Base-by-base conservation (phyloP, 2,113 vertebrate species). In the Eurypyga helias region DNA sequence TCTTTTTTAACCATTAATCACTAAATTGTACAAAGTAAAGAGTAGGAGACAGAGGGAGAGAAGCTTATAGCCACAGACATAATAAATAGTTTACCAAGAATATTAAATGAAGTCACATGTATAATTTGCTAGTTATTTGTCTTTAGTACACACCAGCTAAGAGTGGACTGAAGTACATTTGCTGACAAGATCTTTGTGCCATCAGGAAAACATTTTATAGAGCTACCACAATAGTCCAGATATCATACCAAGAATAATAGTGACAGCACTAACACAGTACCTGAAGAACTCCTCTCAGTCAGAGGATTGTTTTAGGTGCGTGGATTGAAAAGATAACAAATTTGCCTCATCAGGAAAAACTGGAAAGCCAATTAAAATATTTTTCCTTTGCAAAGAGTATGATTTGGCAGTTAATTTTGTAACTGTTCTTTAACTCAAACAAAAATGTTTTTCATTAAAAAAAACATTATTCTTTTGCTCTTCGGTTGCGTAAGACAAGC, bases 341-440 rank as follows among this genome's bases (percentile, higher is more conserved):
- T 94, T 75, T 92, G 31, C 66, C 66, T 80, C 75, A 94, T 87
- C 87, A 83, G 87, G 92, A 95, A 83, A 93, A 90, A 75, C 72
- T 6, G 83, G 90, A 95, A 94, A 92, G 91, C 94, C 94, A 98
- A 93, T 97, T 95, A 95, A 97, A 98, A 95, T 93, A 96, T 95
- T 98, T 97, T 95, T 83, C 46, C 89, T 85, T 82, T 82, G 60
- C 46, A 77, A 78, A 93, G 91, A 80, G 45, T 54, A 46, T 96
- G 86, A 96, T 97, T 94, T 98, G 94, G 93, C 95, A 97, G 87
- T 83, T 94, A 79, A 90, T 88, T 96, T 87, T 96, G 75, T 48
- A 90, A 95, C 88, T 82, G 90, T 95, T 90, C 71, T 95, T 96
- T 90, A 96, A 90, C 72, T 93, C 71, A 93, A 96, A 95, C 80